Evolutionary conservation across 2,797 vertebrate genomes (phyloP).

Genomic region (Macrochelys suwanniensis): DNA sequence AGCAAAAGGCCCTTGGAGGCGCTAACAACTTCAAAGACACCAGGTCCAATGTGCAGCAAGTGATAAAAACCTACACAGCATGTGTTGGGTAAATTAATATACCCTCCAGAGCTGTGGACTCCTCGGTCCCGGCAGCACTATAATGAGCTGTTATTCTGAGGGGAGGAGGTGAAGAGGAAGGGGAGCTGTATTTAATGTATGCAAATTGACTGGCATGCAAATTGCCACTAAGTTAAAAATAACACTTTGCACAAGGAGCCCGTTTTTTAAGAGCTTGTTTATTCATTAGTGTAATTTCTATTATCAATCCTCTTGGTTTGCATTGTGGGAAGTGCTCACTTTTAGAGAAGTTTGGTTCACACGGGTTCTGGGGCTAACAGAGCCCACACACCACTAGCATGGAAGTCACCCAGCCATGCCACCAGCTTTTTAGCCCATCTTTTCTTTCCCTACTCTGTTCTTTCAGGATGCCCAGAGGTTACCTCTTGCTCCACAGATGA

Average conservation of each 20-base stretch:
- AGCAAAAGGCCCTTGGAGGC: slow-evolving; percentile 64
- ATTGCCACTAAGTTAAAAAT: slow-evolving; percentile 82
- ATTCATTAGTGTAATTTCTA: slow-evolving; percentile 80
- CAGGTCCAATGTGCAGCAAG: slow-evolving; percentile 78
- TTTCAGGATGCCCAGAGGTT: neutral
- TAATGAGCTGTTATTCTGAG: slow-evolving; percentile 80
- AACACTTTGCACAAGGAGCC: slow-evolving; percentile 72
- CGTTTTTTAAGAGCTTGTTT: slow-evolving; percentile 77
- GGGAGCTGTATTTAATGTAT: slow-evolving; percentile 83
- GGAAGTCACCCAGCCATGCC: accelerated
- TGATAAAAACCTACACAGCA: slow-evolving; percentile 82
- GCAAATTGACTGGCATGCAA: slow-evolving; percentile 85
- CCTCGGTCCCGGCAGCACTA: slow-evolving; percentile 76
- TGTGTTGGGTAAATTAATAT: slow-evolving; percentile 83
- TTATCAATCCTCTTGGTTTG: slow-evolving; percentile 66
- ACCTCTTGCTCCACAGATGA: neutral
- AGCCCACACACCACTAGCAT: neutral
- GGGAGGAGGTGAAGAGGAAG: slow-evolving; percentile 70
- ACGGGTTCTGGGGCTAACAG: neutral
- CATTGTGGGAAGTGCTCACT: slow-evolving; percentile 63
- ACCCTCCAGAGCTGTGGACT: slow-evolving; percentile 78
- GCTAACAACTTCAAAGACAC: slow-evolving; percentile 81
- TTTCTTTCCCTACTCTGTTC: neutral
- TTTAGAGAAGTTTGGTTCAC: slow-evolving; percentile 62
- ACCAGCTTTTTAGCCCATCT: neutral